These are phyloP conservation scores for Campoletis raptor DNA, from an alignment of 2,888 invertebrate species.

Conservation along the genomic window DNA sequence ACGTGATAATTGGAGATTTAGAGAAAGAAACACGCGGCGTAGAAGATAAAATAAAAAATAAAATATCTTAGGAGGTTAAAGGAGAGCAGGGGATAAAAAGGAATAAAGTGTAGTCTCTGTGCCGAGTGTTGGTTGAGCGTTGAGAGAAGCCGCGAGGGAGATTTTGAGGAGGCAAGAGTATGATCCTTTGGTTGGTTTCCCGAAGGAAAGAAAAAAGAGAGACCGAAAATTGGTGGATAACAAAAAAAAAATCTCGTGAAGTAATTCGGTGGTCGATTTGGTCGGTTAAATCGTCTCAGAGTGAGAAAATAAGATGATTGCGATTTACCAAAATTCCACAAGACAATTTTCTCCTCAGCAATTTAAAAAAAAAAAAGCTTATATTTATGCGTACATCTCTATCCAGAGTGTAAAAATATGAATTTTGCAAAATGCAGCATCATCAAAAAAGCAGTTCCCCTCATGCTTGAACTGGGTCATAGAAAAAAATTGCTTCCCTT, in stretches of 20 bases:
- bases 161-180: conserved; percentile 19
- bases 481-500: conserved; percentile 65
- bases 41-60: conserved; percentile 19
- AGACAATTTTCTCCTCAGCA: background rate
- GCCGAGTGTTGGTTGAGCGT: conserved; percentile 57
- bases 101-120: conserved; percentile 56
- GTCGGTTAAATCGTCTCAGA: conserved; percentile 31
- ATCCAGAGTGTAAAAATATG: background rate
- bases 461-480: conserved; percentile 60
- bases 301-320: conserved; percentile 38
- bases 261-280: conserved; percentile 62
- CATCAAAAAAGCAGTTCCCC: conserved; percentile 61
- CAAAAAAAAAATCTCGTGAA: conserved; percentile 43
- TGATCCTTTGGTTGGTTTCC: conserved; percentile 28
- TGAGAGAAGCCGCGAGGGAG: conserved; percentile 52
- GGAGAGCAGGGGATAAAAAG: conserved; percentile 50
- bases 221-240: conserved; percentile 14
- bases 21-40: conserved; percentile 62
- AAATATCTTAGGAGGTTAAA: conserved; percentile 18
- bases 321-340: conserved; percentile 5
- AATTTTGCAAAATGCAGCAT: conserved; percentile 53
- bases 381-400: background rate
- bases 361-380: background rate
- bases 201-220: background rate
- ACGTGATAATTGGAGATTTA: conserved; percentile 76